Base-by-base conservation (phyloP, 2,888 invertebrate genomes). In the Chrysolina haemoptera region DNA sequence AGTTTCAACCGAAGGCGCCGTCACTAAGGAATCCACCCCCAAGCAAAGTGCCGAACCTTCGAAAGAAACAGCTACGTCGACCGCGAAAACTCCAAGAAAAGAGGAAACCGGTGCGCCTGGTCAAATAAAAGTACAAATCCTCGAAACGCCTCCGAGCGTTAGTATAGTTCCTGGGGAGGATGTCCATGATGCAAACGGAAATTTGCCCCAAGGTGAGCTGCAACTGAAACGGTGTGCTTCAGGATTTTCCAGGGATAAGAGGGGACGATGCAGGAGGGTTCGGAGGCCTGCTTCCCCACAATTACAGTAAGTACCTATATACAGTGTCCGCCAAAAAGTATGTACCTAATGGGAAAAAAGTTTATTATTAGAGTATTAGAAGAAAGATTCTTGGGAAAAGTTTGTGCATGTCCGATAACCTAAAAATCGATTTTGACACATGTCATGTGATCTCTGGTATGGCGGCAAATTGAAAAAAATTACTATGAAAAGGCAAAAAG, bases 191-290 rank as follows among this genome's bases (percentile, higher is more conserved):
- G 43, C 53, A 10, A 71, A 62, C 62, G 79, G 71, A 11, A 72
- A 59, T 40, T 59, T 77, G 20, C 78, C 82, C 53, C 77, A 83
- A 27, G 84, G 84, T 0, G 86, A 86, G 78, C 41, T 82, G 55
- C 82, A 83, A 50, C 80, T 82, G 48, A 80, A 81, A 65, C 82
- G 82, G 75, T 88, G 88, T 75, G 79, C 83, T 0, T 76, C 78
- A 22, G 88, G 88, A 0, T 87, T 81, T 74, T 75, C 83, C 1
- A 84, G 85, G 65, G 88, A 88, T 77, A 86, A 87, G 76, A 82
- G 82, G 62, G 88, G 88, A 9, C 83, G 87, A 74, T 88, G 88
- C 75, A 84, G 87, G 71, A 83, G 87, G 75, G 78, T 87, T 6
- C 81, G 87, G 68, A 81, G 83, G 78, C 86, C 86, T 12, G 76